A percentile compares a stretch with the other conserved stretches of the same genome.
phyloP scores from a whole-genome alignment of 2,113 vertebrate species.

The Mungos mungo region DNA sequence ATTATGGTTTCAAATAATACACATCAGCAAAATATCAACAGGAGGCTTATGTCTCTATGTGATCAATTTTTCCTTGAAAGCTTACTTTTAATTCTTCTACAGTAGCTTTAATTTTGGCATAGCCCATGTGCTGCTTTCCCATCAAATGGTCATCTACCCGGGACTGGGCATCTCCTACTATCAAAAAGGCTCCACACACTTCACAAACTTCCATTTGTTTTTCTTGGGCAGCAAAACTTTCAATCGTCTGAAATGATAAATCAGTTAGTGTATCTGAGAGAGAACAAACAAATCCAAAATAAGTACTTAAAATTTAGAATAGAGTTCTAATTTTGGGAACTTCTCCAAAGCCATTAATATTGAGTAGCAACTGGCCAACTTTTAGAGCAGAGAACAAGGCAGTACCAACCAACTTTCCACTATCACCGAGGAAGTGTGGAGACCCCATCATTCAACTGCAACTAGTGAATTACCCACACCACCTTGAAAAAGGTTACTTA shows the following conservation, averaged over 20 bases:
- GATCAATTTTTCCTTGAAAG: neutral
- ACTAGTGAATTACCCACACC: neutral
- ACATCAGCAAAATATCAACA: neutral
- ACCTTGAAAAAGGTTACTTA: neutral
- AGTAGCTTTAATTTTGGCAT: constrained; percentile 99
- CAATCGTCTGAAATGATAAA: constrained; percentile 91
- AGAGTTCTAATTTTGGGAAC: neutral
- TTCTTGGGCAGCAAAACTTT: constrained; percentile 99
- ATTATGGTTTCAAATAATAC: neutral
- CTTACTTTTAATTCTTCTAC: constrained; percentile 98
- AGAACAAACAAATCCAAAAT: constrained; percentile 17
- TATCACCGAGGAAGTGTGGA: neutral
- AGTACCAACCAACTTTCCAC: neutral
- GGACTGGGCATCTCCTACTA: constrained; percentile 98
- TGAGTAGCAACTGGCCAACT: neutral
- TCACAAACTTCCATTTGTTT: constrained; percentile 99
- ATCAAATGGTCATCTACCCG: constrained; percentile 98
- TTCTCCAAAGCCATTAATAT: neutral
- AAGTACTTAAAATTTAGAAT: neutral
- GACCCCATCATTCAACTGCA: neutral
- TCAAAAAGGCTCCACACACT: constrained; percentile 98
- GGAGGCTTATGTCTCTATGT: neutral
- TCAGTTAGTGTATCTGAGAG: constrained; percentile 30
- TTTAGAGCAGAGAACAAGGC: neutral
- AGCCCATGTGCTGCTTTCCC: constrained; percentile 99